A percentile compares a stretch with the other conserved stretches of the same genome.
phyloP scores from a whole-genome alignment of 1,140 invertebrate genomes.

The Anthonomus grandis region DNA sequence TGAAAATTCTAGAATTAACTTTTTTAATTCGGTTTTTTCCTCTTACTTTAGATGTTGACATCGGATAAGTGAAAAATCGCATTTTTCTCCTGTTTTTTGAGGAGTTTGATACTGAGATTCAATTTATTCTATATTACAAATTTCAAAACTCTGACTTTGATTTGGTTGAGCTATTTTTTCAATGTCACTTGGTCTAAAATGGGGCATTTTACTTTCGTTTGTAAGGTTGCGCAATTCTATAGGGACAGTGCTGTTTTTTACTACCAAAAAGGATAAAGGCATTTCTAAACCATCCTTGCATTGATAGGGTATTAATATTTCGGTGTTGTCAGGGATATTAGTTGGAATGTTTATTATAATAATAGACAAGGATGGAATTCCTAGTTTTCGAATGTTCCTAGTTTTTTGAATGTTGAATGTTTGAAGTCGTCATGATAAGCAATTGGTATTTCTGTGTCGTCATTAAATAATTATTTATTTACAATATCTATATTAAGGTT shows the following conservation, averaged over 20 bases:
- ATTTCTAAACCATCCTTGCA: not conserved
- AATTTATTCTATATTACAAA: not conserved
- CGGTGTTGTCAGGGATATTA: not conserved
- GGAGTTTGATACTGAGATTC: not conserved
- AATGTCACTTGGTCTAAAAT: not conserved
- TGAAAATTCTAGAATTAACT: conserved; percentile 4
- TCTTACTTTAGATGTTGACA: conserved; percentile 23
- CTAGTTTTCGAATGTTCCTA: too few relatives aligned
- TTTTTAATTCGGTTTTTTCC: conserved; percentile 16
- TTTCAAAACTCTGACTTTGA: not conserved
- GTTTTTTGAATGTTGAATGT: too few relatives aligned
- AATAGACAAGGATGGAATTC: too few relatives aligned
- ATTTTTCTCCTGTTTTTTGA: not conserved
- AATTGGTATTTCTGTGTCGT: conserved; percentile 19
- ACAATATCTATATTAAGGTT: conserved; percentile 26
- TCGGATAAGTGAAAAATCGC: conserved; percentile 11
- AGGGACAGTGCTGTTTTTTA: not conserved
- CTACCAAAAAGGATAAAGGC: not conserved
- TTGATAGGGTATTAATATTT: not conserved
- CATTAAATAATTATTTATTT: conserved; percentile 17
- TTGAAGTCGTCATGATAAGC: too few relatives aligned
- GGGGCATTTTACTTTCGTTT: not conserved
- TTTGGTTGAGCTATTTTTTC: not conserved
- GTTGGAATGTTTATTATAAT: conserved; percentile 12
- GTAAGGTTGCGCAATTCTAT: conserved; percentile 1